A percentile compares a stretch with the other conserved stretches of the same genome.
Evolutionary conservation across 2,797 vertebrate species (phyloP).

Genomic region (Lacerta agilis): DNA sequence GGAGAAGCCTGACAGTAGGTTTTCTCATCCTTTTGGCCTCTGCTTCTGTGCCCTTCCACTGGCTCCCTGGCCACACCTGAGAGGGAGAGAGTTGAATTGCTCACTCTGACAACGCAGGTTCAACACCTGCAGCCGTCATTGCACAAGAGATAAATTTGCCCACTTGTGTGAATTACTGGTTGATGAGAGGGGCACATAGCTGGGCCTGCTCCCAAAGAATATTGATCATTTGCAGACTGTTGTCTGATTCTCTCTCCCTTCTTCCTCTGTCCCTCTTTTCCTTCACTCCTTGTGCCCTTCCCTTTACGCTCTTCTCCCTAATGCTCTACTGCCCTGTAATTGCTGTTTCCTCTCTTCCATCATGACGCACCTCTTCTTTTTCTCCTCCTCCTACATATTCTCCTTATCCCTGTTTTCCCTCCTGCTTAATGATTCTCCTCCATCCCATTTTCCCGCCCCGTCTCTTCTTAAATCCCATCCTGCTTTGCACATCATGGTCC

Average conservation of each 20-base stretch:
- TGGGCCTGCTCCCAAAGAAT: not conserved
- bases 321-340: not conserved
- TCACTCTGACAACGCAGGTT: not conserved
- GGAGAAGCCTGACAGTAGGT: too few relatives aligned
- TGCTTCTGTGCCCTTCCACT: not conserved
- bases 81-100: too few relatives aligned
- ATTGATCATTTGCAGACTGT: not conserved
- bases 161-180: not conserved
- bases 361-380: too few relatives aligned
- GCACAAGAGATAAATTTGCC: not conserved
- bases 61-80: not conserved
- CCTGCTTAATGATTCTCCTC: too few relatives aligned
- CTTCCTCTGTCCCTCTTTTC: not conserved
- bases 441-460: not conserved
- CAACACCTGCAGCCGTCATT: not conserved
- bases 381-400: not conserved
- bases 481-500: not conserved
- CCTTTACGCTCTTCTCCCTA: not conserved
- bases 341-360: not conserved
- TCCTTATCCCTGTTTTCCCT: not conserved
- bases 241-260: not conserved
- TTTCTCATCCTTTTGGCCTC: too few relatives aligned
- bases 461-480: not conserved
- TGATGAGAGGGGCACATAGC: not conserved
- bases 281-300: not conserved